phyloP scores from a whole-genome alignment of 2,797 vertebrate species.

The Tiaroga cobitis region DNA sequence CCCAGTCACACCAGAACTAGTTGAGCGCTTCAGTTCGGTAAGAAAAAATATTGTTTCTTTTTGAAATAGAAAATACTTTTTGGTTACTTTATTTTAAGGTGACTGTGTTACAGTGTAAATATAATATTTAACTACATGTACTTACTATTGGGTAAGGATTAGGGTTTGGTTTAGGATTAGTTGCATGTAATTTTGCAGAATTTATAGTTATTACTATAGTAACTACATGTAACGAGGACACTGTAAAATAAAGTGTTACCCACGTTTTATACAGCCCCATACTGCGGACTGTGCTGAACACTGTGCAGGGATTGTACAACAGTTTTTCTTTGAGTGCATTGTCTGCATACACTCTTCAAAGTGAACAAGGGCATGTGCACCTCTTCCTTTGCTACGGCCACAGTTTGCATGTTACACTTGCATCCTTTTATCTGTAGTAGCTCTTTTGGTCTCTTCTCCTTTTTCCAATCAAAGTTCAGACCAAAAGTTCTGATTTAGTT shows the following conservation, averaged over 20 bases:
- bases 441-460: background rate
- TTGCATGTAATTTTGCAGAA: background rate
- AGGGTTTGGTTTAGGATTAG: background rate
- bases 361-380: background rate
- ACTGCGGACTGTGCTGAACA: background rate
- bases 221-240: background rate
- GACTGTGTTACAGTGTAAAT: background rate
- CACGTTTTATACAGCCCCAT: background rate
- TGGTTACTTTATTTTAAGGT: background rate
- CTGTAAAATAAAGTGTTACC: background rate
- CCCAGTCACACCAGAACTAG: slow-evolving; percentile 90
- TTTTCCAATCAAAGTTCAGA: slow-evolving; percentile 13
- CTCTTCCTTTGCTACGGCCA: slow-evolving; percentile 28
- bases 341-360: slow-evolving; percentile 1
- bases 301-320: slow-evolving; percentile 2
- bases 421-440: background rate
- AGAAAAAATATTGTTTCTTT: slow-evolving; percentile 52
- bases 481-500: background rate
- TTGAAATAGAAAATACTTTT: background rate
- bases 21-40: slow-evolving; percentile 87
- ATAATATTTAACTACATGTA: background rate
- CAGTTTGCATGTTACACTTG: slow-evolving; percentile 15
- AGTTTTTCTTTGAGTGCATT: background rate
- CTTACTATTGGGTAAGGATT: background rate
- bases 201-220: background rate